These are phyloP conservation scores for Drosophila mojavensis DNA, from an alignment of 1,140 invertebrate genomes.

Conservation along the genomic window DNA sequence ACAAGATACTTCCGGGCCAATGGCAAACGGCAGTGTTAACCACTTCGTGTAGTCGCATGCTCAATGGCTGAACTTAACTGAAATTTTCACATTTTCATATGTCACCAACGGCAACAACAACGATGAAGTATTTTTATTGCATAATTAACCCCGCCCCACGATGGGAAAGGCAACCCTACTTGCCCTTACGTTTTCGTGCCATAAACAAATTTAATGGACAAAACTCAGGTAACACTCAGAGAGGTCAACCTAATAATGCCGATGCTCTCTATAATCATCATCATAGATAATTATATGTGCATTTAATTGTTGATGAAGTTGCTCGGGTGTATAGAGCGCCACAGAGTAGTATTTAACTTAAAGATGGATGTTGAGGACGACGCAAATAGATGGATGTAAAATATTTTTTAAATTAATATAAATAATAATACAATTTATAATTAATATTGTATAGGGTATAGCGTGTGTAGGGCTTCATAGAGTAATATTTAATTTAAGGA, in stretches of 20 bases:
- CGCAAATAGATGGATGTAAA: no score
- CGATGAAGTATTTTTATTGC: slow-evolving; percentile 72
- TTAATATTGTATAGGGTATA: no score
- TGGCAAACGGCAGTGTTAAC: slow-evolving; percentile 51
- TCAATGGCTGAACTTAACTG: slow-evolving; percentile 38
- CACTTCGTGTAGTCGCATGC: slow-evolving; percentile 31
- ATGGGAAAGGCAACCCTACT: neutral
- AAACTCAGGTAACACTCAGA: neutral
- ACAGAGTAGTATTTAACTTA: no score
- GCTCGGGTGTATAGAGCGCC: no score
- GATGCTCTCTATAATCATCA: neutral
- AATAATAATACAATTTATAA: no score
- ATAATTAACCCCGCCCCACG: slow-evolving; percentile 64
- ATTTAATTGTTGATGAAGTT: neutral
- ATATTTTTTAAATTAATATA: no score
- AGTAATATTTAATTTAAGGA: no score
- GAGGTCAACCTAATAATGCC: neutral
- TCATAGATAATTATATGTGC: neutral
- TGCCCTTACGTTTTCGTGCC: neutral
- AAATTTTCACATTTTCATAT: slow-evolving; percentile 75
- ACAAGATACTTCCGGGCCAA: slow-evolving; percentile 78
- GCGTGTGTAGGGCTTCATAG: no score
- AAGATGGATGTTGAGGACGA: no score
- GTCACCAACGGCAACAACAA: slow-evolving; percentile 45
- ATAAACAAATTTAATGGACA: slow-evolving; percentile 6